Base-by-base conservation (phyloP, 2,113 vertebrate species). In the Tenebrosternarchus preto region DNA sequence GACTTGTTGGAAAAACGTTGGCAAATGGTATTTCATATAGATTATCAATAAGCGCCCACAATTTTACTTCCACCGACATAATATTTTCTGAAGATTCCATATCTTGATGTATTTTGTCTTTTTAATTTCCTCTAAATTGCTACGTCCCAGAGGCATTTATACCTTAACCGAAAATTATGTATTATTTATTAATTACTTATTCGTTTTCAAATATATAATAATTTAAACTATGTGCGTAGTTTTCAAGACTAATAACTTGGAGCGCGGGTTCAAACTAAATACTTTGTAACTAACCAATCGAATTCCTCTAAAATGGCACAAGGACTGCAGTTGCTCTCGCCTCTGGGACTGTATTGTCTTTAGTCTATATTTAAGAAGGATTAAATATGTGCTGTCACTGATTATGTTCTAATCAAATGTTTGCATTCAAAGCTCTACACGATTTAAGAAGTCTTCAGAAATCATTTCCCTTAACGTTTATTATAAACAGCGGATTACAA, bases 21-120 rank as follows among this genome's bases (percentile, higher is more conserved):
- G 86, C 86, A 91, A 91, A 89, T 78, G 8, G 77, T 86, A 85
- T 85, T 90, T 89, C 86, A 88, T 91, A 92, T 89, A 87, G 90
- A 92, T 91, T 87, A 92, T 91, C 90, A 92, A 91, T 92, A 92
- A 91, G 88, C 86, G 85, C 85, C 85, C 81, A 88, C 91, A 76
- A 85, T 89, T 90, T 88, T 87, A 81, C 87, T 84, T 87, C 82
- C 88, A 67, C 89, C 82, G 70, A 85, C 83, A 82, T 87, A 69
- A 64, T 80, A 89, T 89, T 80, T 50, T 80, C 55, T 24, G 80
- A 79, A 85, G 86, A 89, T 91, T 87, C 76, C n/a, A 76, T 88
- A 89, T 87, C 88, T 68, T 69, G 29, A 69, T 82, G 68, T 87
- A 82, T 80, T 78, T 78, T 85, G 69, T 82, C 50, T 88, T 81